phyloP scores from a whole-genome alignment of 1,140 invertebrate species.

The Calliphora vicina region DNA sequence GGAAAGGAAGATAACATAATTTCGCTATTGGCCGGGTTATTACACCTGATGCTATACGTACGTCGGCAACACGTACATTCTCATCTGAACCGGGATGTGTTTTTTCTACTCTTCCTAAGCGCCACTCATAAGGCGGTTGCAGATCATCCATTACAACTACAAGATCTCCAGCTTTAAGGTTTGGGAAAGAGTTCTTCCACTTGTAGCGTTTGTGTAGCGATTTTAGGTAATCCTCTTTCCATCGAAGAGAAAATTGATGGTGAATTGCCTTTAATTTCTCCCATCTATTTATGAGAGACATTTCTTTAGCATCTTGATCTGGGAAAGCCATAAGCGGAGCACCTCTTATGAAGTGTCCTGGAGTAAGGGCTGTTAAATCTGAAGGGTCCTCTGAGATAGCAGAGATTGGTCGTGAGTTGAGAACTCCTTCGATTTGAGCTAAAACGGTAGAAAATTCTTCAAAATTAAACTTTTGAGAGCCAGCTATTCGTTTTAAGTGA shows the following conservation, averaged over 20 bases:
- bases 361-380: slow-evolving; percentile 36
- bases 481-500: slow-evolving; percentile 42
- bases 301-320: no score
- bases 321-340: slow-evolving; percentile 36
- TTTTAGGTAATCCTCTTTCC: no score
- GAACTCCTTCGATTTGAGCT: slow-evolving; percentile 45
- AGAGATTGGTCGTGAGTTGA: slow-evolving; percentile 42
- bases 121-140: slow-evolving; percentile 51
- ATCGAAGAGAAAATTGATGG: no score
- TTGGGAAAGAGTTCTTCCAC: not conserved
- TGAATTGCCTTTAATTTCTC: no score
- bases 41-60: not conserved
- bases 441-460: slow-evolving; percentile 52
- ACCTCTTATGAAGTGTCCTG: slow-evolving; percentile 37
- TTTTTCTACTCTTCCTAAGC: slow-evolving; percentile 48
- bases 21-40: slow-evolving; percentile 1
- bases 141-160: slow-evolving; percentile 56
- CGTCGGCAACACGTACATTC: slow-evolving; percentile 2
- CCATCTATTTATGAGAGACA: no score
- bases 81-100: slow-evolving; percentile 1
- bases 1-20: no score
- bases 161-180: slow-evolving; percentile 2
- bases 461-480: slow-evolving; percentile 42
- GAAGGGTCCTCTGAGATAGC: not conserved
- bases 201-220: slow-evolving; percentile 8